phyloP scores from a whole-genome alignment of 2,888 invertebrate species.

The Melanchra persicariae region DNA sequence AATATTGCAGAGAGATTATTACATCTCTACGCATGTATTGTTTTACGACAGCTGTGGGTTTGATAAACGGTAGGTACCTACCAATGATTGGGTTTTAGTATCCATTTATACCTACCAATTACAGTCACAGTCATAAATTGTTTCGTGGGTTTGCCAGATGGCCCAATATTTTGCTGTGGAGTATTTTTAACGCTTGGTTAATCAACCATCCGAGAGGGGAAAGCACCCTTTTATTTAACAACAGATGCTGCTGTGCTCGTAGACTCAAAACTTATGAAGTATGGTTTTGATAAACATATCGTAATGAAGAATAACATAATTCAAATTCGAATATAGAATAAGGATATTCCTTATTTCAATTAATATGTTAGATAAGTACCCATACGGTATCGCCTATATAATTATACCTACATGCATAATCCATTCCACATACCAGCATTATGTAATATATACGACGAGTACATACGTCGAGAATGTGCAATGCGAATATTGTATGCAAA shows the following conservation, averaged over 20 bases:
- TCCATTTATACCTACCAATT: too few species aligned
- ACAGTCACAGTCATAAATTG: background rate
- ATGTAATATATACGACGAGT: slow-evolving; percentile 15
- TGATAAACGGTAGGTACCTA: too few species aligned
- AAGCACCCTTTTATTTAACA: background rate
- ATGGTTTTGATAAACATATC: too few species aligned
- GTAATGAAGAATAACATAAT: too few species aligned
- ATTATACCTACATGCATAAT: background rate
- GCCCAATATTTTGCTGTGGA: background rate
- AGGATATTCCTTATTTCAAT: too few species aligned
- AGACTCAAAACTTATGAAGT: too few species aligned
- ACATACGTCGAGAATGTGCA: background rate
- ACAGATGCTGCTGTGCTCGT: background rate
- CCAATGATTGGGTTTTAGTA: too few species aligned
- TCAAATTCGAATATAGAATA: too few species aligned
- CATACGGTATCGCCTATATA: background rate
- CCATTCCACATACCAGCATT: background rate
- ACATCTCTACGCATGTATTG: background rate
- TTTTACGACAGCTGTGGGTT: background rate
- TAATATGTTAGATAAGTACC: too few species aligned
- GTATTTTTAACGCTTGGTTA: slow-evolving; percentile 22
- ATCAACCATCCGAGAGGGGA: too few species aligned
- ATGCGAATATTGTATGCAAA: slow-evolving; percentile 19
- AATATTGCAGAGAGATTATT: slow-evolving; percentile 5
- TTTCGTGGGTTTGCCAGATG: slow-evolving; percentile 19